Conservation (phyloP, 53 echinoderm and acorn worm species). For the Holothuria scabra region DNA sequence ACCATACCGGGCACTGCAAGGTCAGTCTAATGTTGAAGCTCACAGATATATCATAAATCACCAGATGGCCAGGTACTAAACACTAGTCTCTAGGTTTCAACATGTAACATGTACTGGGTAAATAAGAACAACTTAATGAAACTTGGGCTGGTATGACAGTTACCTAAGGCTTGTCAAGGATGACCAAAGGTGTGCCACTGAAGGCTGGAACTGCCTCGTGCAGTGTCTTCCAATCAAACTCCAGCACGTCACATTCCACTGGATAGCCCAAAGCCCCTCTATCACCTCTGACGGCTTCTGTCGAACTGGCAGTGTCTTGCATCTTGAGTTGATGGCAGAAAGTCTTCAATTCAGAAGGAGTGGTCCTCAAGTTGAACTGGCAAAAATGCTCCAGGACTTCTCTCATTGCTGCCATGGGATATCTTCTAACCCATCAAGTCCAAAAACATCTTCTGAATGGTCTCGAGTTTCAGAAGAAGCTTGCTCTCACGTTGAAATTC, state of each 20-base stretch:
- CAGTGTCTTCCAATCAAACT: neutral
- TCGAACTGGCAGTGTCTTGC: neutral
- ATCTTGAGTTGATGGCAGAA: slow-evolving; percentile 28
- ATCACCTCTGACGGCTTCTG: neutral
- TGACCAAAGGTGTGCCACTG: slow-evolving; percentile 12
- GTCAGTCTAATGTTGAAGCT: no score
- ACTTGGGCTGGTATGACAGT: neutral
- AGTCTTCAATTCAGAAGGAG: slow-evolving; percentile 29
- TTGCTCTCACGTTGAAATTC: slow-evolving; percentile 12
- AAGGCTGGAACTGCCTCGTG: slow-evolving; percentile 7
- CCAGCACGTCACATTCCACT: neutral
- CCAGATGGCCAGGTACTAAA: no score
- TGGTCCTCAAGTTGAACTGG: slow-evolving; percentile 12
- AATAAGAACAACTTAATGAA: no score
- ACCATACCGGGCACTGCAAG: no score
- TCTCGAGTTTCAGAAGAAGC: slow-evolving; percentile 5
- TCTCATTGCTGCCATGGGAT: slow-evolving; percentile 4
- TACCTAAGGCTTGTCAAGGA: slow-evolving; percentile 32
- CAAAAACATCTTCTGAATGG: slow-evolving; percentile 14
- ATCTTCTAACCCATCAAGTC: neutral
- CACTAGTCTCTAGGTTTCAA: no score
- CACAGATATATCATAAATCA: no score
- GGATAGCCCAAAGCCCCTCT: neutral
- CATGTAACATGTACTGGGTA: no score
- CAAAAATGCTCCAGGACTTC: slow-evolving; percentile 30